These are phyloP conservation scores for Cyanoderma ruficeps DNA, from an alignment of 2,113 vertebrate genomes.

Conservation along the genomic window DNA sequence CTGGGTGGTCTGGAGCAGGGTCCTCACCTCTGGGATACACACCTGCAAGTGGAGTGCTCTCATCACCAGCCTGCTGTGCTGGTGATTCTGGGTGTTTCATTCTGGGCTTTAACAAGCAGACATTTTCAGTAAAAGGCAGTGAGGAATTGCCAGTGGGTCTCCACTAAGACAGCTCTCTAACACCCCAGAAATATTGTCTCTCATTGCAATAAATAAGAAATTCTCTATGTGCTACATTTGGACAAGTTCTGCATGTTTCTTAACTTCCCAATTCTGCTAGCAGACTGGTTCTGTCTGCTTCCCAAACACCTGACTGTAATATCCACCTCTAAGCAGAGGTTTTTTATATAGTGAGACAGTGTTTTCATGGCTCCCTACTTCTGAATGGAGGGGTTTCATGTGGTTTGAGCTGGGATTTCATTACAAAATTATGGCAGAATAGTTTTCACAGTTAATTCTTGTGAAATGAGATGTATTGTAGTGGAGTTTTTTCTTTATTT, in stretches of 20 bases:
- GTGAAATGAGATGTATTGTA: not conserved
- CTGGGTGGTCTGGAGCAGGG: not conserved
- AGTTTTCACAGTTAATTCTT: not conserved
- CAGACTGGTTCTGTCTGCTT: not conserved
- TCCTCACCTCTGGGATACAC: accelerated
- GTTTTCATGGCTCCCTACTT: not conserved
- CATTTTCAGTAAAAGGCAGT: not conserved
- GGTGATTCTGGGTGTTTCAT: not conserved
- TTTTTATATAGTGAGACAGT: not conserved
- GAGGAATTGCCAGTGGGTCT: not conserved
- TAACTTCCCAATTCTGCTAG: not conserved
- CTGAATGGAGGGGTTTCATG: not conserved
- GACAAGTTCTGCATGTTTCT: not conserved
- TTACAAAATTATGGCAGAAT: not conserved
- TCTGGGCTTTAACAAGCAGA: not conserved
- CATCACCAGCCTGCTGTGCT: not conserved
- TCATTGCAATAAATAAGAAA: not conserved
- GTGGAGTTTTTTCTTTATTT: accelerated
- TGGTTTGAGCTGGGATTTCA: not conserved
- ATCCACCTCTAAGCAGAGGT: not conserved
- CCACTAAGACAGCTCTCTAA: not conserved
- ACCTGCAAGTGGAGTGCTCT: not conserved
- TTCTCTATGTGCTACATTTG: not conserved
- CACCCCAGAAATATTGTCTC: not conserved
- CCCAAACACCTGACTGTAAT: too few species aligned